Base-by-base conservation (phyloP, 2,797 vertebrate genomes). In the Channallabes apus region DNA sequence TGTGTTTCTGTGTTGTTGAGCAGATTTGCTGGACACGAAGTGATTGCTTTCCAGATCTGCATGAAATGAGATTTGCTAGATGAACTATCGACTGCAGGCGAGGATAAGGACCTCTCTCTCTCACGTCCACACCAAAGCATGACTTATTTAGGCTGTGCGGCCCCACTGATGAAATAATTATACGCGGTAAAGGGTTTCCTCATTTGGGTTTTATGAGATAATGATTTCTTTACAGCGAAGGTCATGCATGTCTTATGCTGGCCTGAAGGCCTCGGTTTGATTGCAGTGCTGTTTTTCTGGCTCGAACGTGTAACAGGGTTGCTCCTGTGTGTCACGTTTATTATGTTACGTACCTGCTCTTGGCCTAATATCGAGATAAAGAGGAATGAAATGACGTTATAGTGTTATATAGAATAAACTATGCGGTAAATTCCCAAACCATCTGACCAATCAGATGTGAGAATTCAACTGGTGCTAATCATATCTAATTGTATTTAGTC, bases 51-150 rank as follows among this genome's bases (percentile, higher is more conserved):
- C 71, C 76, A 67, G 82, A 82, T 82, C 71, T 85, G 84, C 80
- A 82, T 85, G 71, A 82, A 82, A 82, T 82, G 80, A 82, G 80
- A 85, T 64, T 71, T 56, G 79, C 84, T 82, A 76, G 29, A 75
- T 67, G 84, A 85, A 58, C 84, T 65, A 65, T 82, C 69, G 38
- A 76, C 41, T 35, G 20, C 15, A 56, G 69, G 29, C 3, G 22
- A 41, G 46, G 67, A 73, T 81, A 65, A 75, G 59, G 46, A 69
- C 27, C 20, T 29, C 32, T 38, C 32, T 38, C 6, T 3, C 46
- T n/a, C 22, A 24, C 27, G 5, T 24, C 75, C 20, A 15, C 56
- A 11, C 17, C 76, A 15, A 61, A 46, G 9, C 54, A 59, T 59
- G 56, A 78, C 75, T 78, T 78, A 78, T 78, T 78, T 35, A 41